These are phyloP conservation scores for Astropecten irregularis DNA, from an alignment of 53 echinoderm and acorn worm species.

Conservation along the genomic window DNA sequence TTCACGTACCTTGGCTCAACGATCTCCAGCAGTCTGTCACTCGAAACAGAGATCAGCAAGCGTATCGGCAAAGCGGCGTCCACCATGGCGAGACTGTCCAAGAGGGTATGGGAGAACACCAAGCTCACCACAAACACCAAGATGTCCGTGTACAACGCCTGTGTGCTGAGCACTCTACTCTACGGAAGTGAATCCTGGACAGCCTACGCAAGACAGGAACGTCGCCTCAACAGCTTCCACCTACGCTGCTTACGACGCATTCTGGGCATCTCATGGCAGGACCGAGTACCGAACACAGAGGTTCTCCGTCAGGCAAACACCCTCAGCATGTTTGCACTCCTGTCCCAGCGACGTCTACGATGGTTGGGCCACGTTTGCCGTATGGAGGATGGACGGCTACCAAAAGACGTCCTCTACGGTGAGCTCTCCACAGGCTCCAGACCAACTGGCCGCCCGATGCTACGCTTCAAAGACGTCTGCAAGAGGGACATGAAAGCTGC, in stretches of 20 bases:
- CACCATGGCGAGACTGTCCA: background rate
- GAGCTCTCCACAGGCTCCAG: conserved; percentile 9
- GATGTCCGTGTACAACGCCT: conserved; percentile 2
- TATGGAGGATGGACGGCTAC: conserved; percentile 6
- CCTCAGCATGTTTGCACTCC: background rate
- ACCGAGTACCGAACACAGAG: background rate
- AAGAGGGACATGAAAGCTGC: conserved; percentile 7
- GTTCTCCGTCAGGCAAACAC: background rate
- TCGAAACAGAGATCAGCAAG: conserved; percentile 24
- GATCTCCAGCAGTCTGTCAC: conserved; percentile 20
- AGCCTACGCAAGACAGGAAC: background rate
- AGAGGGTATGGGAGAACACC: conserved; percentile 28
- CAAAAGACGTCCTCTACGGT: conserved; percentile 37
- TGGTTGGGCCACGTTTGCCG: conserved; percentile 33
- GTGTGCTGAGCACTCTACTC: background rate
- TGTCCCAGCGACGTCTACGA: background rate
- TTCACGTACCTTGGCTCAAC: conserved; percentile 39
- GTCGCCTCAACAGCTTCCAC: background rate
- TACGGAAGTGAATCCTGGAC: background rate
- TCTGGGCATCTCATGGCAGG: too few species aligned
- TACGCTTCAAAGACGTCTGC: background rate
- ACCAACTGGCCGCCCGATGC: background rate
- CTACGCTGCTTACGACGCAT: too few species aligned
- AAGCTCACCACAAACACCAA: conserved; percentile 30
- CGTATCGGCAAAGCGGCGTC: conserved; percentile 3